Percentiles rank a stretch among this genome's conserved stretches.
Evolutionary conservation across 2,888 invertebrate species (phyloP).

Genomic region (Hypsopygia costalis): DNA sequence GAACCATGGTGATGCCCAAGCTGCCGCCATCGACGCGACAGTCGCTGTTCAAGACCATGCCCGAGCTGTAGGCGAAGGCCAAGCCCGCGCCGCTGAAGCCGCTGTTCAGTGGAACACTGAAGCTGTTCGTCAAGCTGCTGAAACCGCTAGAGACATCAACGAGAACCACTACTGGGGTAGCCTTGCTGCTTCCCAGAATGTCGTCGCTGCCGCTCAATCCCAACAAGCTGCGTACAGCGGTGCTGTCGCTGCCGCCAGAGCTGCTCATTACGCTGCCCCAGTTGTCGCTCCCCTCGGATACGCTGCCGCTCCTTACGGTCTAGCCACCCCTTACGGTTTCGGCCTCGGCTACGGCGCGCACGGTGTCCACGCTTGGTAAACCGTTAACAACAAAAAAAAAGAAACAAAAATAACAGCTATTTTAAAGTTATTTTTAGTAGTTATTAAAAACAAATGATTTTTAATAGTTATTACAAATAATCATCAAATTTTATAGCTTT

Average conservation of each 20-base stretch:
- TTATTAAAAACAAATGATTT: conserved; percentile 5
- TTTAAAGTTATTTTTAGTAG: conserved; percentile 12
- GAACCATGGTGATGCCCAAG: conserved; percentile 67
- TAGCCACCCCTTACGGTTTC: conserved; percentile 24
- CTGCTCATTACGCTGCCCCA: conserved; percentile 25
- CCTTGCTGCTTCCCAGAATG: conserved; percentile 62
- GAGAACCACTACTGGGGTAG: conserved; percentile 71
- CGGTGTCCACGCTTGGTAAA: conserved; percentile 57
- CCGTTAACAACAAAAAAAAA: conserved; percentile 7
- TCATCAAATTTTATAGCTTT: neutral
- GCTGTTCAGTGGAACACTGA: conserved; percentile 60
- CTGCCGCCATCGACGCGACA: conserved; percentile 65
- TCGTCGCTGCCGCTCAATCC: conserved; percentile 67
- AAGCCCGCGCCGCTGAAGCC: conserved; percentile 63
- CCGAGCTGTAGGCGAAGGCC: conserved; percentile 55
- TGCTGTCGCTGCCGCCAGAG: conserved; percentile 38
- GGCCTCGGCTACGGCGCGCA: conserved; percentile 20
- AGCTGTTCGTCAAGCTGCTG: conserved; percentile 51
- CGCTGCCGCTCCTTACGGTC: conserved; percentile 27
- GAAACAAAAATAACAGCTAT: conserved; percentile 13
- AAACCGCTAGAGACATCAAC: conserved; percentile 58
- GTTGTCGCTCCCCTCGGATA: conserved; percentile 17
- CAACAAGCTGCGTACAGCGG: conserved; percentile 64
- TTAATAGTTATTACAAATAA: no score
- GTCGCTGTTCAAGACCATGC: conserved; percentile 59